Evolutionary conservation across 2,888 invertebrate species (phyloP).

Genomic region (Panorpa germanica): DNA sequence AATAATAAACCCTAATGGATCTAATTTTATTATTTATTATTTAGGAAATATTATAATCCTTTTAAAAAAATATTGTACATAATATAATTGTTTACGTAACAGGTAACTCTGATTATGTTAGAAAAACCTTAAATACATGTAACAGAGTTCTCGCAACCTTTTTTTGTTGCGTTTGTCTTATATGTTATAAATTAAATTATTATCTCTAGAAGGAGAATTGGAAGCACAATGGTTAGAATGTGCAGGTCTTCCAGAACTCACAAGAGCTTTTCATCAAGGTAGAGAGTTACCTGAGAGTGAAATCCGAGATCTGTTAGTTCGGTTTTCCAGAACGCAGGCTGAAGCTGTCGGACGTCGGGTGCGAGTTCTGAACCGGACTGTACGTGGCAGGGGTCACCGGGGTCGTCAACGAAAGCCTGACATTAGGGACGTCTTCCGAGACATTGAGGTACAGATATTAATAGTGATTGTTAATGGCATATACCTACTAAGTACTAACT

Average conservation of each 20-base stretch:
- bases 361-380: conserved; percentile 50
- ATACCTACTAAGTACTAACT: too few species aligned
- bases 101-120: background rate
- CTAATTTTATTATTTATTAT: too few species aligned
- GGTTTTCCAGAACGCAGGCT: conserved; percentile 44
- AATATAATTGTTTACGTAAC: too few species aligned
- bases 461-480: conserved; percentile 2
- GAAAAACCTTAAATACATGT: background rate
- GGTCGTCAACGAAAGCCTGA: conserved; percentile 51
- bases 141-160: background rate
- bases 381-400: conserved; percentile 38
- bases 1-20: too few species aligned
- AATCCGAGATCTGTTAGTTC: conserved; percentile 30
- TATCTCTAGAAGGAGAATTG: conserved; percentile 28
- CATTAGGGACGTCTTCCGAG: conserved; percentile 66
- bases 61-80: too few species aligned
- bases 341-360: conserved; percentile 53
- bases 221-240: conserved; percentile 33
- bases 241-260: conserved; percentile 30
- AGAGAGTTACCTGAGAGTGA: conserved; percentile 33
- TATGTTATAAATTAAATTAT: conserved; percentile 1
- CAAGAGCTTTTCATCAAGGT: conserved; percentile 27
- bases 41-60: too few species aligned
- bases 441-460: conserved; percentile 44
- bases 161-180: background rate